A percentile compares a stretch with the other conserved stretches of the same genome.
phyloP scores from a whole-genome alignment of 2,113 vertebrate species.

The Tamias sibiricus region DNA sequence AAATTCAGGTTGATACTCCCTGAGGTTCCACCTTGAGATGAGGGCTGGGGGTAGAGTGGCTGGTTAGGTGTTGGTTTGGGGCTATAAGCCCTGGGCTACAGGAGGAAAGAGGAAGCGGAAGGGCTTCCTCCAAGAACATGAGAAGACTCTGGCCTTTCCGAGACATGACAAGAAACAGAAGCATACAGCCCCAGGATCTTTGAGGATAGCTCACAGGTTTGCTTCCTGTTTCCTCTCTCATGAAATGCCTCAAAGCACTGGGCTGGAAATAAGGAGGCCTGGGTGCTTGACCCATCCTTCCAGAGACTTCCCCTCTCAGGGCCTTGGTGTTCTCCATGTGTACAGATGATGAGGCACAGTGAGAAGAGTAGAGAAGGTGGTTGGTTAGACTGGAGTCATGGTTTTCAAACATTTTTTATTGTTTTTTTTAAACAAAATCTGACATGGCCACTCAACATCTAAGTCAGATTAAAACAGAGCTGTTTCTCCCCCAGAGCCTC shows the following conservation, averaged over 20 bases:
- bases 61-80: background rate
- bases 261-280: background rate
- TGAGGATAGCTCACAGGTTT: background rate
- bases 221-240: slow-evolving; percentile 59
- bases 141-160: slow-evolving; percentile 47
- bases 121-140: slow-evolving; percentile 42
- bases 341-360: background rate
- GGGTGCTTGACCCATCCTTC: background rate
- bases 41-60: background rate
- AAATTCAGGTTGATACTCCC: background rate
- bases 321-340: background rate
- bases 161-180: slow-evolving; percentile 60
- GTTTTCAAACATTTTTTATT: slow-evolving; percentile 26
- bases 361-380: background rate
- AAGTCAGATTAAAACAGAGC: background rate
- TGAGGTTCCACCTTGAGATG: slow-evolving; percentile 20
- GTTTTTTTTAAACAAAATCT: slow-evolving; percentile 18
- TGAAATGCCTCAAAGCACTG: background rate
- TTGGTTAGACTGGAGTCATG: background rate
- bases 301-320: background rate
- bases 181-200: slow-evolving; percentile 32
- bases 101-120: slow-evolving; percentile 15
- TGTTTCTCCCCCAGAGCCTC: background rate
- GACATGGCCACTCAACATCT: background rate
- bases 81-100: background rate